phyloP scores from a whole-genome alignment of 2,797 vertebrate genomes.

The Tarsius wallacei region DNA sequence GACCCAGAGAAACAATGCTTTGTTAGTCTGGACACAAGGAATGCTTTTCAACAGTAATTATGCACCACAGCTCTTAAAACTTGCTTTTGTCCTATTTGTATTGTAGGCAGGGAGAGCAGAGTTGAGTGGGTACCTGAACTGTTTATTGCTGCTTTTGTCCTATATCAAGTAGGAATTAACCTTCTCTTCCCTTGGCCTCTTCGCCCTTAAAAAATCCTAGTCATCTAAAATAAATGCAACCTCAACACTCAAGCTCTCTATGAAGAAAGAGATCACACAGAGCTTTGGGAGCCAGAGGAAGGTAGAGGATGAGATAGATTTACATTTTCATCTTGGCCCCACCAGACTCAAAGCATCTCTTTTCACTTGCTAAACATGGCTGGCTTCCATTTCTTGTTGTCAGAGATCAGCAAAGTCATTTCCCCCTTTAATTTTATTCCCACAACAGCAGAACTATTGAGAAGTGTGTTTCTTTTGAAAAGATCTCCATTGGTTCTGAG shows the following conservation, averaged over 20 bases:
- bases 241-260: background rate
- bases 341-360: background rate
- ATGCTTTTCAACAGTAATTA: conserved; percentile 17
- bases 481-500: conserved; percentile 35
- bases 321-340: background rate
- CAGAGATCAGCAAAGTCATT: conserved; percentile 2
- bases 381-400: conserved; percentile 31
- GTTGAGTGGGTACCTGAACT: conserved; percentile 7
- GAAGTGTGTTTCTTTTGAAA: conserved; percentile 55
- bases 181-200: background rate
- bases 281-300: background rate
- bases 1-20: conserved; percentile 66
- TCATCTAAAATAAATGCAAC: background rate
- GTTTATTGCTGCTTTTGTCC: conserved; percentile 38
- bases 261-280: background rate
- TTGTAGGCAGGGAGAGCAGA: background rate
- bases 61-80: background rate
- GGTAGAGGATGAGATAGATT: background rate
- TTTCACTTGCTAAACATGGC: background rate
- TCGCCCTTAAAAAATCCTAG: background rate
- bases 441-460: background rate
- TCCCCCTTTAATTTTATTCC: conserved; percentile 19
- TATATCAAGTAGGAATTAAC: conserved; percentile 27
- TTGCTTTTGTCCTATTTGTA: background rate
- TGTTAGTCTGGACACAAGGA: conserved; percentile 46